phyloP scores from a whole-genome alignment of 2,888 invertebrate genomes.

The Pachydiplax longipennis region DNA sequence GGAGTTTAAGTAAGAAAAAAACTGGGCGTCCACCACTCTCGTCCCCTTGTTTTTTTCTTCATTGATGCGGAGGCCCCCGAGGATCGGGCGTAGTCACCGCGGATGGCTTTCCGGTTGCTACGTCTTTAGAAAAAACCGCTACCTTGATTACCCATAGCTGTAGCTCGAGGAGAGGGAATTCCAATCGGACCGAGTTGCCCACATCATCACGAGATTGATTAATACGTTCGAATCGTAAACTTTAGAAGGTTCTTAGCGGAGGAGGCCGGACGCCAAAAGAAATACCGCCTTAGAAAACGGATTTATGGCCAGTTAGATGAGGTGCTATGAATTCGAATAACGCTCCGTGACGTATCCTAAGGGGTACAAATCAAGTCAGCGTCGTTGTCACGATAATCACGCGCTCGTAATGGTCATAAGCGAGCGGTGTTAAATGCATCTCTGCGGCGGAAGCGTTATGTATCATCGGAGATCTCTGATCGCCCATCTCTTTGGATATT shows the following conservation, averaged over 20 bases:
- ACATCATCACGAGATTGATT: slow-evolving; percentile 36
- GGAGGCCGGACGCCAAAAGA: neutral
- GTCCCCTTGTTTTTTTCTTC: neutral
- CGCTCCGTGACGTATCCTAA: no score
- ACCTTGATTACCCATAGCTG: slow-evolving; percentile 30
- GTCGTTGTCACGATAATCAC: no score
- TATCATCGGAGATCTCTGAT: no score
- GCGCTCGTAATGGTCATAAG: no score
- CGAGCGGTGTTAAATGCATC: no score
- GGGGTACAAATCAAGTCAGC: no score
- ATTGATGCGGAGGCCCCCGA: neutral
- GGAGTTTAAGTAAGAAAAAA: neutral
- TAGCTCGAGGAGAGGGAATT: slow-evolving; percentile 7
- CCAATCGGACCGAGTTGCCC: slow-evolving; percentile 32
- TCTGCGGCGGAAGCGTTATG: no score
- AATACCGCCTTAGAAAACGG: neutral
- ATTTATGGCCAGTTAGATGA: neutral
- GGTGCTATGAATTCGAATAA: neutral
- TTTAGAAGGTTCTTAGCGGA: neutral
- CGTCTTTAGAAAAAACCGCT: slow-evolving; percentile 19
- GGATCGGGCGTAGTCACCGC: slow-evolving; percentile 4
- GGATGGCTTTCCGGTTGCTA: slow-evolving; percentile 20
- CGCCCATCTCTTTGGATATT: no score
- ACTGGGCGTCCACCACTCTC: slow-evolving; percentile 1
- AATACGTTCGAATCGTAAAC: slow-evolving; percentile 39